phyloP scores from a whole-genome alignment of 2,113 vertebrate genomes.

The Peromyscus maniculatus region DNA sequence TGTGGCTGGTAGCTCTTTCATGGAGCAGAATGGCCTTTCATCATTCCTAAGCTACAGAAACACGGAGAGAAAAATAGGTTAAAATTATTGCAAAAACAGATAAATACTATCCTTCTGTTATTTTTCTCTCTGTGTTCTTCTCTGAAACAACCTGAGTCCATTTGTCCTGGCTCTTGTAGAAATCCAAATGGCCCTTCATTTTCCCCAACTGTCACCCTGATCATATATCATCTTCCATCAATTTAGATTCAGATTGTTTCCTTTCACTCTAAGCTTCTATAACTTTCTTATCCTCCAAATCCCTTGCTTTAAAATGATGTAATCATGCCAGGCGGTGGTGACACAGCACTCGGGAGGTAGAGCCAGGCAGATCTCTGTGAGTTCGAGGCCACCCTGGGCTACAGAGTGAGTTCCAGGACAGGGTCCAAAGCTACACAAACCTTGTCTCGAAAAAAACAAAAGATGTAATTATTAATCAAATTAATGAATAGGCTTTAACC shows the following conservation, averaged over 20 bases:
- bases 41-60: background rate
- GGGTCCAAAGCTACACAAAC: no score
- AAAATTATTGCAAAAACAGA: background rate
- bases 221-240: background rate
- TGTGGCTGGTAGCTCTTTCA: background rate
- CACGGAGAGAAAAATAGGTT: background rate
- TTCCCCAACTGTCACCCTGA: background rate
- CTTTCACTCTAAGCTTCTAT: background rate
- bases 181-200: background rate
- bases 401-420: no score
- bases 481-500: background rate
- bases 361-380: no score
- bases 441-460: background rate
- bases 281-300: background rate
- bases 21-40: background rate
- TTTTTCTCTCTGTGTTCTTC: background rate
- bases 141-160: background rate
- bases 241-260: background rate
- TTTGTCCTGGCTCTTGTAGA: background rate
- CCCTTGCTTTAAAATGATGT: background rate
- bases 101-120: background rate
- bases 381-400: no score
- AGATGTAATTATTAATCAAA: conserved; percentile 5
- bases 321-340: no score
- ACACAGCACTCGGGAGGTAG: no score